phyloP scores from a whole-genome alignment of 2,113 vertebrate genomes.

The Nannospalax galili region DNA sequence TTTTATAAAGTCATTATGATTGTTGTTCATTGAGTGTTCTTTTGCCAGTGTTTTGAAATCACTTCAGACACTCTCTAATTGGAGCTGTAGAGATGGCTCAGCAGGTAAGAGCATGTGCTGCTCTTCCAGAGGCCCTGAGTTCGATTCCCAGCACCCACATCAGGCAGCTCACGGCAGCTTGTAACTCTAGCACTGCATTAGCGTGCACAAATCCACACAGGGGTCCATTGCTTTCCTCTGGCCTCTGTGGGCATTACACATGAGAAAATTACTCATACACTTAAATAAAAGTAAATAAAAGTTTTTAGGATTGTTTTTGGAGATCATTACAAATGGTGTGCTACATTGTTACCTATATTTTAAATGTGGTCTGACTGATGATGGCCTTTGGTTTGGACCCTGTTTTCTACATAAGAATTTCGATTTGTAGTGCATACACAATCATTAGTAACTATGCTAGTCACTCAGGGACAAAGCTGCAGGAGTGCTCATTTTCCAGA shows the following conservation, averaged over 20 bases:
- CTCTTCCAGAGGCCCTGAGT: too few relatives aligned
- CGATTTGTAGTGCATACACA: slow-evolving; percentile 13
- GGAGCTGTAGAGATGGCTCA: too few relatives aligned
- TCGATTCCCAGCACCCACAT: too few relatives aligned
- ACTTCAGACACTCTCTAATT: slow-evolving; percentile 14
- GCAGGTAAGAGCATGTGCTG: too few relatives aligned
- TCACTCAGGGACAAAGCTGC: background rate
- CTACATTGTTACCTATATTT: slow-evolving; percentile 5
- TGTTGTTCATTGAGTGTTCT: background rate
- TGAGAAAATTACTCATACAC: too few relatives aligned
- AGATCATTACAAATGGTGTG: slow-evolving; percentile 4
- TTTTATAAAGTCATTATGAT: background rate
- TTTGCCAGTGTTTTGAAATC: background rate
- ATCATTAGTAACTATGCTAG: background rate
- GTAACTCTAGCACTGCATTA: too few relatives aligned
- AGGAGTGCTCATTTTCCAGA: background rate
- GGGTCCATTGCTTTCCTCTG: too few relatives aligned
- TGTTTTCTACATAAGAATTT: slow-evolving; percentile 4
- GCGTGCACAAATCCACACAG: too few relatives aligned
- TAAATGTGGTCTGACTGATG: background rate
- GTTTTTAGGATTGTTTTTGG: background rate
- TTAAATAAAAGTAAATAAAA: background rate
- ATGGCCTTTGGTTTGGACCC: background rate
- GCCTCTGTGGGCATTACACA: background rate
- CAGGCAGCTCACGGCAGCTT: too few relatives aligned